Evolutionary conservation across 2,888 invertebrate genomes (phyloP).

Genomic region (Cheilosia vernalis): DNA sequence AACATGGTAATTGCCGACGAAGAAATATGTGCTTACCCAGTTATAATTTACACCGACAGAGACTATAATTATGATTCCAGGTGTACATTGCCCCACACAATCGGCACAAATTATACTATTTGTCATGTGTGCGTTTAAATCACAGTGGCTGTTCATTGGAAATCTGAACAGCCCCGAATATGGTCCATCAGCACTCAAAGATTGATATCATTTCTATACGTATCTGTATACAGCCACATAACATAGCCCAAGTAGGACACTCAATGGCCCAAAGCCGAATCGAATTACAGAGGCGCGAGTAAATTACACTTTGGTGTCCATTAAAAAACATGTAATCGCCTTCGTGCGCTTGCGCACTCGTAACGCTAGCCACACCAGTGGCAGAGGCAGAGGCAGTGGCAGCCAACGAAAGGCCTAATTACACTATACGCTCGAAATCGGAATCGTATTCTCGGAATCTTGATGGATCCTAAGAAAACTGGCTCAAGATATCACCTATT

Average conservation of each 20-base stretch:
- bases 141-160: slow-evolving; percentile 42
- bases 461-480: slow-evolving; percentile 59
- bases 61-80: slow-evolving; percentile 31
- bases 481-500: slow-evolving; percentile 53
- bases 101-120: slow-evolving; percentile 24
- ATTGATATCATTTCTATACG: slow-evolving; percentile 59
- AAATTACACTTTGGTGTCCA: slow-evolving; percentile 72
- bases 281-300: slow-evolving; percentile 73
- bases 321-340: slow-evolving; percentile 71
- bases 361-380: slow-evolving; percentile 36
- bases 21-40: slow-evolving; percentile 15
- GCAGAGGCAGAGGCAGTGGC: slow-evolving; percentile 58
- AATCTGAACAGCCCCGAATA: slow-evolving; percentile 47
- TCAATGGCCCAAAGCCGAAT: slow-evolving; percentile 65
- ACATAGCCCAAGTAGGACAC: slow-evolving; percentile 66
- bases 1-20: background rate
- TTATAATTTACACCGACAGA: slow-evolving; percentile 33
- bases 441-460: slow-evolving; percentile 59
- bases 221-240: slow-evolving; percentile 5
- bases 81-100: slow-evolving; percentile 2
- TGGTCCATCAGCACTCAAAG: slow-evolving; percentile 51
- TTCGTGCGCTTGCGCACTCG: slow-evolving; percentile 53
- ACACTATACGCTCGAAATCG: slow-evolving; percentile 22
- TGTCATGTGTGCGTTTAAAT: slow-evolving; percentile 1
- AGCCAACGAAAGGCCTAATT: slow-evolving; percentile 66